These are phyloP conservation scores for Oasisia sp. DNA, from an alignment of 2,888 invertebrate species.

Conservation along the genomic window DNA sequence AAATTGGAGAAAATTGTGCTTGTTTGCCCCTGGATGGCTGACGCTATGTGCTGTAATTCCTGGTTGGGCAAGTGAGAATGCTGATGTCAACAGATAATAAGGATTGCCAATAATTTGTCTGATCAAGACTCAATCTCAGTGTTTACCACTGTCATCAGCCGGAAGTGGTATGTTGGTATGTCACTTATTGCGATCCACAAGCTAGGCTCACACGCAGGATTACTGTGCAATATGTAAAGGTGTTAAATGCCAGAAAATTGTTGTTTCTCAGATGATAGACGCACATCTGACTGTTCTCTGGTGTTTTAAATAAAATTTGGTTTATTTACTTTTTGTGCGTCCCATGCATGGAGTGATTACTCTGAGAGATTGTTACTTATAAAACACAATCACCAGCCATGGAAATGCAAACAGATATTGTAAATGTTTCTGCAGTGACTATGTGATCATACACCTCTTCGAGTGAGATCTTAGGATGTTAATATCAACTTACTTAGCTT, in stretches of 20 bases:
- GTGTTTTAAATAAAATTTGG: too few species aligned
- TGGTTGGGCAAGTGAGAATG: not conserved
- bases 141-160: not conserved
- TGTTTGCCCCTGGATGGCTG: not conserved
- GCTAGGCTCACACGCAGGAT: not conserved
- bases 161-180: not conserved
- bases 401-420: not conserved
- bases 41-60: not conserved
- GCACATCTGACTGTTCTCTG: too few species aligned
- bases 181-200: not conserved
- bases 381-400: not conserved
- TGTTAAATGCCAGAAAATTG: not conserved
- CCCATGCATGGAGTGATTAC: not conserved
- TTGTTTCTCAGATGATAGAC: too few species aligned
- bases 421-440: not conserved
- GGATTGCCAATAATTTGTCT: slow-evolving; percentile 13
- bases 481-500: not conserved
- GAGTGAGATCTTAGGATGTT: not conserved
- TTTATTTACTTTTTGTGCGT: not conserved
- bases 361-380: not conserved
- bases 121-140: not conserved
- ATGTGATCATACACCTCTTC: not conserved
- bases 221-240: not conserved
- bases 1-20: not conserved
- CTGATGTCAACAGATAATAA: not conserved